Percentiles rank a stretch among this genome's conserved stretches.
Evolutionary conservation across 2,797 vertebrate genomes (phyloP).

Genomic region (Rhyacichthys aspro): DNA sequence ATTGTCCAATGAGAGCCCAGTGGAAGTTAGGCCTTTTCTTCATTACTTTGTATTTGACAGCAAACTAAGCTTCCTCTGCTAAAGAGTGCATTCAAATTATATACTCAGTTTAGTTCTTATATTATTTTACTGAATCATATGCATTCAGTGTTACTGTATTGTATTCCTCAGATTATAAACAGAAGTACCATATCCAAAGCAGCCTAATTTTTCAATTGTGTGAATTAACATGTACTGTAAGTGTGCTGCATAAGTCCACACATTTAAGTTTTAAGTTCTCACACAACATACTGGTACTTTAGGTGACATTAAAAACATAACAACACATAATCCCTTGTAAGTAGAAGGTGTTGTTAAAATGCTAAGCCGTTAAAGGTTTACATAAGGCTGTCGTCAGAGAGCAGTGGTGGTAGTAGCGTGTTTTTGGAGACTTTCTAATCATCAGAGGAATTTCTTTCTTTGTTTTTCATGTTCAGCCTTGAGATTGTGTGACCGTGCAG

Average conservation of each 20-base stretch:
- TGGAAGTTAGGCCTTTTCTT: no score
- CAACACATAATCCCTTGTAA: not conserved
- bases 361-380: not conserved
- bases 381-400: slow-evolving; percentile 4
- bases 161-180: no score
- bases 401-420: not conserved
- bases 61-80: no score
- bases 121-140: no score
- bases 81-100: no score
- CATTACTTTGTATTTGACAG: no score
- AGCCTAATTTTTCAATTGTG: no score
- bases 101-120: no score
- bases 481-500: not conserved
- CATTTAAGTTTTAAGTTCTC: not conserved
- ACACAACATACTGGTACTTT: no score
- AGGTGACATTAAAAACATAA: slow-evolving; percentile 4
- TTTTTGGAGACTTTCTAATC: slow-evolving; percentile 26
- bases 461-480: slow-evolving; percentile 25
- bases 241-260: not conserved
- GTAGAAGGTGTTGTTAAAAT: not conserved
- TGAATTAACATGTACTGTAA: not conserved
- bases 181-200: no score
- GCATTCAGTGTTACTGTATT: no score
- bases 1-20: not conserved
- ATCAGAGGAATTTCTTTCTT: slow-evolving; percentile 24